Evolutionary conservation across 1,140 invertebrate species (phyloP), one percentile per base, ranked within the genome.

Genomic region (Metopolophium dirhodum): DNA sequence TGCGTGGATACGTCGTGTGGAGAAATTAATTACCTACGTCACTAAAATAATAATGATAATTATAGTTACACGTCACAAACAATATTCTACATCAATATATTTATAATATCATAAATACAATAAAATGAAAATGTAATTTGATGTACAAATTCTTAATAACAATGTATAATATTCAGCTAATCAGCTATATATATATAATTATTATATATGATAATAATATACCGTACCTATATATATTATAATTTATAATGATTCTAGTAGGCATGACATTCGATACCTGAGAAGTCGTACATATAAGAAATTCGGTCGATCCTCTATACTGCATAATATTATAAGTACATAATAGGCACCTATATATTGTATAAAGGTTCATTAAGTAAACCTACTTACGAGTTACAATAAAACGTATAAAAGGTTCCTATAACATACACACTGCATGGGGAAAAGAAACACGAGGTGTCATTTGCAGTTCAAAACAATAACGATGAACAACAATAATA

Each of bases 251-350:
- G 30, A n/a, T 77, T n/a, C 30, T n/a, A 35, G 30, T 77, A 18
- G 14, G 30, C n/a, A 77, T 77, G 61, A 77, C n/a, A 77, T 77
- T 77, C 14, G 61, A 77, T 77, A 77, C 22, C 30, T 7, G 30
- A 77, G 61, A 77, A 77, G 61, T 77, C 61, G 14, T 77, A 77
- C n/a, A 77, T 77, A 77, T n/a, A 77, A 77, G 61, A 77, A 77
- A 77, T 77, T 77, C n/a, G 4, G 61, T 35, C n/a, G 61, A 77
- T 77, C 61, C 30, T 77, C 7, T n/a, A 37, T 37, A 77, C 61
- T 77, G n/a, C 30, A 77, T 77, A 77, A 77, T 77, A 77, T 77
- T n/a, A 30, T 68, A 77, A 77, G 61, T 77, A 77, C n/a, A n/a
- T 68, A n/a, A 68, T 68, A n/a, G 30, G 30, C 11, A n/a, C 14